phyloP scores from a whole-genome alignment of 2,113 vertebrate species.

The Hemichromis elongatus region DNA sequence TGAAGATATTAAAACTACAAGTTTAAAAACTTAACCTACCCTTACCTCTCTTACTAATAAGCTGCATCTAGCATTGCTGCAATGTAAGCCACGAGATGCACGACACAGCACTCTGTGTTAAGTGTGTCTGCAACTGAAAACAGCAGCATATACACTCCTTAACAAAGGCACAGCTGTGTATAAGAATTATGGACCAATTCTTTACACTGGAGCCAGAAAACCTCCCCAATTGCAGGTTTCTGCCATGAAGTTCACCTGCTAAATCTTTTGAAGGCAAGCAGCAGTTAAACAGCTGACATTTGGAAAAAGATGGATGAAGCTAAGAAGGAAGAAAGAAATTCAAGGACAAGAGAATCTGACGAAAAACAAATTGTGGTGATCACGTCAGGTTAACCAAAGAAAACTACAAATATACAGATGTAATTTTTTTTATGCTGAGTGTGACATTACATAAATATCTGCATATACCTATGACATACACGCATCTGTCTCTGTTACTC shows the following conservation, averaged over 20 bases:
- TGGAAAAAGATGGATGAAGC: neutral
- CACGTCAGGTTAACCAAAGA: neutral
- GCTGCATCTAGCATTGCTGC: neutral
- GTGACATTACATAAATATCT: neutral
- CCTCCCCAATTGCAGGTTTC: neutral
- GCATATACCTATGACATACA: neutral
- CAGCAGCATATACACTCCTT: neutral
- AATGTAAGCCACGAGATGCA: neutral
- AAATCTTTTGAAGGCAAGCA: neutral
- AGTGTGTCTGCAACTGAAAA: neutral
- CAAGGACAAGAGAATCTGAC: neutral
- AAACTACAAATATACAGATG: neutral
- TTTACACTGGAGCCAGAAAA: neutral
- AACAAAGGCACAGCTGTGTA: neutral
- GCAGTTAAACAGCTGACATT: neutral
- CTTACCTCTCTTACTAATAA: neutral
- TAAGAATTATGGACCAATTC: neutral
- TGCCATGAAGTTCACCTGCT: neutral
- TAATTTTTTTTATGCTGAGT: neutral
- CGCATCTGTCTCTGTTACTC: slow-evolving; percentile 51
- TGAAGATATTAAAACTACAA: neutral
- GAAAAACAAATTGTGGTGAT: neutral
- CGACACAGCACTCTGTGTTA: neutral
- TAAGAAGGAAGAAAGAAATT: neutral
- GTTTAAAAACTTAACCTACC: neutral